These are phyloP conservation scores for Pangasius krempfi DNA, from an alignment of 2,797 vertebrate species.

Conservation along the genomic window DNA sequence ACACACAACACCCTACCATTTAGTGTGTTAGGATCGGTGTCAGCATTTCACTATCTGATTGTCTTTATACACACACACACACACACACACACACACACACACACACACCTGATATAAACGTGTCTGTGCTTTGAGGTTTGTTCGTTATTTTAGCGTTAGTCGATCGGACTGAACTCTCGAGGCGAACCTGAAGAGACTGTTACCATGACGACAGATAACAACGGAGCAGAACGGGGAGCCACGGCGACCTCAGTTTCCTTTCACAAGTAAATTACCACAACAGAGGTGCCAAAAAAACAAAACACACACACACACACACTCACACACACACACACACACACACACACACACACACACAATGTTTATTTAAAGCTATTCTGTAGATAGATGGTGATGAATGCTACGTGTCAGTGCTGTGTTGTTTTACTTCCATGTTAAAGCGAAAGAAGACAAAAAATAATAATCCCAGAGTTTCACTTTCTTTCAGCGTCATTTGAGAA, in stretches of 20 bases:
- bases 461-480: not conserved
- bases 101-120: not conserved
- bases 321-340: not conserved
- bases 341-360: not conserved
- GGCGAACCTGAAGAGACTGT: not conserved
- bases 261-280: conserved; percentile 3
- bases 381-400: conserved; percentile 14
- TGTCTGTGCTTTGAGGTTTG: not conserved
- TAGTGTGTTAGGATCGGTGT: not conserved
- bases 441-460: not conserved
- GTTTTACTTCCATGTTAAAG: conserved; percentile 8
- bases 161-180: not conserved
- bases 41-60: conserved; percentile 11
- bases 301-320: not conserved
- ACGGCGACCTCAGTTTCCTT: not conserved
- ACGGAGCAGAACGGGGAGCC: not conserved
- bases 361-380: not conserved
- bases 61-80: not conserved
- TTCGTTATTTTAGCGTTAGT: not conserved
- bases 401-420: conserved; percentile 10
- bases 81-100: conserved; percentile 4
- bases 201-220: conserved; percentile 8
- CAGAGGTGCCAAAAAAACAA: not conserved
- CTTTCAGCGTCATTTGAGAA: not conserved
- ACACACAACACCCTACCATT: not conserved